These are phyloP conservation scores for Acronicta psi DNA, from an alignment of 2,888 invertebrate genomes.

Conservation along the genomic window DNA sequence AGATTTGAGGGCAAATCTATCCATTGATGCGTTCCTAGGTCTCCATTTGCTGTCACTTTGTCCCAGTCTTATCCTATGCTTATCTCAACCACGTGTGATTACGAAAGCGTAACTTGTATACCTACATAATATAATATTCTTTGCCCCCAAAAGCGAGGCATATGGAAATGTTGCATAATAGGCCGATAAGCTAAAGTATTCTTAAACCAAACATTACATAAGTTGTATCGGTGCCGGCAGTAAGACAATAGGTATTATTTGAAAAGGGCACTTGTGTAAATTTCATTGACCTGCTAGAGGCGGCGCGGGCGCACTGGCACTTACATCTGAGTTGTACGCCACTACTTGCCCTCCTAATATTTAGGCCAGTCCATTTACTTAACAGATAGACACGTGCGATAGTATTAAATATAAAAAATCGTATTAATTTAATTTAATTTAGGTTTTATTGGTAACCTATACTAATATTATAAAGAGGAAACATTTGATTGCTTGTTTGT, in stretches of 20 bases:
- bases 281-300: conserved; percentile 66
- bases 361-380: conserved; percentile 3
- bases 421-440: no score
- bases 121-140: no score
- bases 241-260: conserved; percentile 60
- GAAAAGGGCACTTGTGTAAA: conserved; percentile 76
- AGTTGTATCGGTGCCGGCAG: conserved; percentile 27
- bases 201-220: conserved; percentile 53
- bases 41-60: no score
- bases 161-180: conserved; percentile 4
- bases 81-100: no score
- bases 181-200: conserved; percentile 43
- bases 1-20: no score
- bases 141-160: background rate
- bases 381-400: background rate
- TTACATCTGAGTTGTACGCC: background rate
- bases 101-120: no score
- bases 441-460: no score
- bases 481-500: no score
- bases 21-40: no score
- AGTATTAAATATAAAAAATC: background rate
- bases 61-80: no score
- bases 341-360: background rate
- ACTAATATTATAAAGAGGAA: no score
- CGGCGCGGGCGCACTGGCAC: conserved; percentile 3